phyloP scores from a whole-genome alignment of 2,113 vertebrate species.

The Saccopteryx leptura region DNA sequence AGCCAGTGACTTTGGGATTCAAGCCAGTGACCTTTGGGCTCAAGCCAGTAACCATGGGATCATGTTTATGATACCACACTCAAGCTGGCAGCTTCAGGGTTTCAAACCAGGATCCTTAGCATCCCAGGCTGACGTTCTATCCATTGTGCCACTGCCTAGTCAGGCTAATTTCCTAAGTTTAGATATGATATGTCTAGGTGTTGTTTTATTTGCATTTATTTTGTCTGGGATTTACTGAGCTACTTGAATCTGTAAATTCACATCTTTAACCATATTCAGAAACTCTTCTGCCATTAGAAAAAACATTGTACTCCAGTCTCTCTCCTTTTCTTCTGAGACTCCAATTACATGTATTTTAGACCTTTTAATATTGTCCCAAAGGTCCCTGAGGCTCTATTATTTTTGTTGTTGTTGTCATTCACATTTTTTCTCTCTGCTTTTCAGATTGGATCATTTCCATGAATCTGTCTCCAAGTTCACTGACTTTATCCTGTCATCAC shows the following conservation, averaged over 20 bases:
- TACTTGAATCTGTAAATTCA: conserved; percentile 44
- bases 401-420: not conserved
- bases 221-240: not conserved
- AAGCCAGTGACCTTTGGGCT: too few species aligned
- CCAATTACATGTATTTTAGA: not conserved
- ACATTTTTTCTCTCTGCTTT: not conserved
- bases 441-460: not conserved
- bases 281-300: not conserved
- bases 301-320: not conserved
- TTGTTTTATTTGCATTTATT: not conserved
- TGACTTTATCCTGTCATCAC: not conserved
- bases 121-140: too few species aligned
- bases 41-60: too few species aligned
- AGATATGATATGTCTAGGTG: not conserved
- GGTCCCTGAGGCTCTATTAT: not conserved
- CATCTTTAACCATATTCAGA: not conserved
- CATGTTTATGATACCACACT: too few species aligned
- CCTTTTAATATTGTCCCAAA: not conserved
- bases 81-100: too few species aligned
- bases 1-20: too few species aligned
- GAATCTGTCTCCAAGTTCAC: not conserved
- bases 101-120: too few species aligned
- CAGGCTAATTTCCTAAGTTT: not conserved
- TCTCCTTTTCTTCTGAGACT: not conserved
- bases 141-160: too few species aligned